Base-by-base conservation (phyloP, 2,888 invertebrate genomes). In the Plebejus argus region DNA sequence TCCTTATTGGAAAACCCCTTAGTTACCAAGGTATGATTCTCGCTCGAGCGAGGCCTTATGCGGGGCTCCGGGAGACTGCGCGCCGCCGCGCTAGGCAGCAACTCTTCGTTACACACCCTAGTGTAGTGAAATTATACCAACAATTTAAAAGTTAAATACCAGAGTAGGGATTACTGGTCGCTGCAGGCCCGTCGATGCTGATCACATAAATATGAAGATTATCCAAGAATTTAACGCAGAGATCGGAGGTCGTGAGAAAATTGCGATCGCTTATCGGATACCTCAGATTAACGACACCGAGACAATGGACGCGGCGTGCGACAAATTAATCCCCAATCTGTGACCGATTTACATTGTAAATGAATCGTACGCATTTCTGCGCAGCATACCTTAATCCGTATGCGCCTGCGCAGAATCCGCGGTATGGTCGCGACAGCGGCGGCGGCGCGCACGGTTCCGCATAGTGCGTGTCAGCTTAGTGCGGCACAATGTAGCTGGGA, bases 341-440 rank as follows among this genome's bases (percentile, higher is more conserved):
- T 23, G 61, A 23, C 23, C 23, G 61, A 23, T 23, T 61, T 61
- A 23, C 61, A 61, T 61, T 61, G 61, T 61, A 61, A 61, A 23
- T 4, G 61, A 23, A 61, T 61, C 23, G 61, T 23, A 61, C 61
- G 61, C 61, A 61, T 61, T 23, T 12, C 61, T 61, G 10, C 61
- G 12, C 20, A 61, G 23, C 61, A 12, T 23, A 23, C 61, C 61
- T 23, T 20, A 4, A 12, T 20, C 23, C 61, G 61, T 23, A 23
- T 61, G 61, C 61, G 61, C 61, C 61, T 10, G 61, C 61, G 61
- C 61, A 61, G 61, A 10, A 61, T 61, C 61, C 23, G 61, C 23
- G 61, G 61, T 23, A 61, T 61, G 61, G 61, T 53, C 23, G 61
- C 61, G 12, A 61, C 23, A 23, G 61, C 61, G 61, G 61, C 8